phyloP scores from a whole-genome alignment of 2,888 invertebrate genomes.

The Corbicula japonica region DNA sequence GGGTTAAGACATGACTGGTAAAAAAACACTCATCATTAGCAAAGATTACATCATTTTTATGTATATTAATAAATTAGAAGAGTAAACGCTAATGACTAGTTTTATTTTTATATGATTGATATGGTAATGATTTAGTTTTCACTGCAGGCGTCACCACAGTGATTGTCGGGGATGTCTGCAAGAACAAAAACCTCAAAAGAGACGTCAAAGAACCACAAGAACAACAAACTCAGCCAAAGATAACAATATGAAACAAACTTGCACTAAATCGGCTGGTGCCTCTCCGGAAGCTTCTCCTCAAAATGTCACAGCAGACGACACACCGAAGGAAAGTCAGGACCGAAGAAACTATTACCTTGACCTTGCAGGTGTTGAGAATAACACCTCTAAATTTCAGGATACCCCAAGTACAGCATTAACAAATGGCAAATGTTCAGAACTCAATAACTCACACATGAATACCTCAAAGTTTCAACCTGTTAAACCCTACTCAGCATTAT shows the following conservation, averaged over 20 bases:
- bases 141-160: constrained; percentile 82
- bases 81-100: no score
- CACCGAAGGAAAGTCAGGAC: constrained; percentile 79
- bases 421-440: constrained; percentile 48
- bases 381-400: constrained; percentile 75
- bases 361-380: constrained; percentile 86
- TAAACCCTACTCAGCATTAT: constrained; percentile 72
- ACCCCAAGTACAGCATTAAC: constrained; percentile 57
- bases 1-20: no score
- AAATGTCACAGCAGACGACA: constrained; percentile 58
- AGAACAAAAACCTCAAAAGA: constrained; percentile 76
- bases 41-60: no score
- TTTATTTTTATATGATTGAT: no score
- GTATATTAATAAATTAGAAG: no score
- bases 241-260: constrained; percentile 55
- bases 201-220: constrained; percentile 71
- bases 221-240: constrained; percentile 56
- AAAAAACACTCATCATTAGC: no score
- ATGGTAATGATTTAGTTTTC: constrained; percentile 11
- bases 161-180: constrained; percentile 73
- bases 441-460: constrained; percentile 64
- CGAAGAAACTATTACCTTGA: constrained; percentile 86
- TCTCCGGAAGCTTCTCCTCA: constrained; percentile 46
- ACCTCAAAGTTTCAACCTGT: constrained; percentile 58
- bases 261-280: constrained; percentile 49